Conservation (phyloP, 1,140 invertebrate species). For the Drosophila busckii region DNA sequence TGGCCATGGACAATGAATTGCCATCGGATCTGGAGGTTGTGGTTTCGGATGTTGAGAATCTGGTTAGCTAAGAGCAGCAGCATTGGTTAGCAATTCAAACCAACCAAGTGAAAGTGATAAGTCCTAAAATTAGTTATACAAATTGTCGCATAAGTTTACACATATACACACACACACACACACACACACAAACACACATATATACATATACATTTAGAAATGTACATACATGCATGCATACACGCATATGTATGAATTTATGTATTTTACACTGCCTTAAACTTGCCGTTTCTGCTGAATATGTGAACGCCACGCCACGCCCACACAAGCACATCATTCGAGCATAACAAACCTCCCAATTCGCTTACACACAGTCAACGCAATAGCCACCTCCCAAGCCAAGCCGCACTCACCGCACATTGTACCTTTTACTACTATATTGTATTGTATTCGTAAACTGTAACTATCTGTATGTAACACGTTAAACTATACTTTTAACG, state of each 20-base stretch:
- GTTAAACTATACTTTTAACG: conserved; percentile 24
- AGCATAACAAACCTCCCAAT: conserved; percentile 4
- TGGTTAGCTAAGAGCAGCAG: conserved; percentile 73
- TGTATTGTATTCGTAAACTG: conserved; percentile 62
- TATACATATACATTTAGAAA: conserved; percentile 33
- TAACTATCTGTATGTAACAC: conserved; percentile 30
- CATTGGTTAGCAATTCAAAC: conserved; percentile 37
- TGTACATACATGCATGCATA: conserved; percentile 42
- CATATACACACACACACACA: conserved; percentile 53
- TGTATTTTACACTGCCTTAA: conserved; percentile 75
- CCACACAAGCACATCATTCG: conserved; percentile 25
- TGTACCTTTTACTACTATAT: conserved; percentile 69
- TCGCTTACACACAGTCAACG: conserved; percentile 24
- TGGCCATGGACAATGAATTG: conserved; percentile 48
- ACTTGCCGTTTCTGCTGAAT: conserved; percentile 76
- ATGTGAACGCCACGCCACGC: conserved; percentile 61
- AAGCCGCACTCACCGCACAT: conserved; percentile 71
- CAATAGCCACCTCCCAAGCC: conserved; percentile 45
- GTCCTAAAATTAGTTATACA: conserved; percentile 77
- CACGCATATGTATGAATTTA: conserved; percentile 36
- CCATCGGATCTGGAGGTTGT: conserved; percentile 77
- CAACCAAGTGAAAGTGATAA: conserved; percentile 76
- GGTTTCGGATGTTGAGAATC: conserved; percentile 75
- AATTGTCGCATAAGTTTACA: conserved; percentile 74
- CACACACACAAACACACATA: conserved; percentile 48